A percentile compares a stretch with the other conserved stretches of the same genome.
Evolutionary conservation across 1,140 invertebrate genomes (phyloP).

Genomic region (Colletes latitarsis): DNA sequence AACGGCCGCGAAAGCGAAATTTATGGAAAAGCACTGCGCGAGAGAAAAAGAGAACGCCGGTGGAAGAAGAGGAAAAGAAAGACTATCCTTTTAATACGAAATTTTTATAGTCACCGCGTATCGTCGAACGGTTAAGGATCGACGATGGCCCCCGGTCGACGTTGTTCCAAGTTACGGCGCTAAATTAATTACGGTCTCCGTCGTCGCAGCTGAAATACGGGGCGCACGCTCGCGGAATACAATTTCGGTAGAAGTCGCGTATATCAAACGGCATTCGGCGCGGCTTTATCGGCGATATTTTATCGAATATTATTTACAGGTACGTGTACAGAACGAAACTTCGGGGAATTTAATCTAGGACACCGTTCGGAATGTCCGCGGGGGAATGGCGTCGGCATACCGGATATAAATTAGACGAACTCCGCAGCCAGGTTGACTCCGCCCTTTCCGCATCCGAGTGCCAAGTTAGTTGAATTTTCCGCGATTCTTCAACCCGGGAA

Average conservation of each 20-base stretch:
- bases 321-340: conserved; percentile 54
- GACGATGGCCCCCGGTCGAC: neutral
- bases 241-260: conserved; percentile 58
- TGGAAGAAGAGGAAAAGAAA: neutral
- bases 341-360: conserved; percentile 59
- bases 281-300: conserved; percentile 53
- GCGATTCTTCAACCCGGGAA: conserved; percentile 65
- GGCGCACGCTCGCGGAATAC: conserved; percentile 40
- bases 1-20: neutral
- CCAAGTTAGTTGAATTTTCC: conserved; percentile 68
- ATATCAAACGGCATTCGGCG: conserved; percentile 49
- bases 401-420: conserved; percentile 70
- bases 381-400: conserved; percentile 41
- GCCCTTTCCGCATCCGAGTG: conserved; percentile 68
- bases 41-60: no score
- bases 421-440: conserved; percentile 60
- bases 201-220: conserved; percentile 43
- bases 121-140: conserved; percentile 17
- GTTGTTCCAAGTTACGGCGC: conserved; percentile 37
- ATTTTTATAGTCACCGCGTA: conserved; percentile 4
- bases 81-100: neutral
- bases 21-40: neutral
- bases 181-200: conserved; percentile 43
- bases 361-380: conserved; percentile 28
- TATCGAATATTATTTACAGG: conserved; percentile 66